Percentiles rank a stretch among this genome's conserved stretches.
These are phyloP conservation scores for Tamias sibiricus DNA, from an alignment of 2,113 vertebrate species.

Conservation along the genomic window DNA sequence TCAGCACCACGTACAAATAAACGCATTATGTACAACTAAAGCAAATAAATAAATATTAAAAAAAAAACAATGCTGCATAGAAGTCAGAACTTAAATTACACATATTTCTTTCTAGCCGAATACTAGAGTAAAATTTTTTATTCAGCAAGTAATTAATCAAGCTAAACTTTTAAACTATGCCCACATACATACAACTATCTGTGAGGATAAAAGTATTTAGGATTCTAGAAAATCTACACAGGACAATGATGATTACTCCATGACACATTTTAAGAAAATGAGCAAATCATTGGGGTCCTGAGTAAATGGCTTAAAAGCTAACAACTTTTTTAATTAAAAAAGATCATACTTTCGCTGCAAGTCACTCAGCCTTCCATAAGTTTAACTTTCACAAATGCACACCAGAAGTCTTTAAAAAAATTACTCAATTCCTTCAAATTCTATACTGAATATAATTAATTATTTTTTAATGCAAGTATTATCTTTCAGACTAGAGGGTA, in stretches of 20 bases:
- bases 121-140: not conserved
- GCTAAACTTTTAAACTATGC: not conserved
- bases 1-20: no score
- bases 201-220: not conserved
- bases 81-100: not conserved
- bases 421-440: not conserved
- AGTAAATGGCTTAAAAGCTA: not conserved
- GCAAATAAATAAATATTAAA: no score
- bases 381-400: not conserved
- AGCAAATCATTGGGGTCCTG: not conserved
- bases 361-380: not conserved
- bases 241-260: not conserved
- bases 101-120: not conserved
- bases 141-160: not conserved
- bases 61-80: not conserved
- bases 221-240: not conserved
- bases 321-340: not conserved
- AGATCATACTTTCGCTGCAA: not conserved
- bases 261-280: not conserved
- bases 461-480: not conserved
- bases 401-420: not conserved
- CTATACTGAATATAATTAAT: not conserved
- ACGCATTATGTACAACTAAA: no score
- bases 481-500: not conserved
- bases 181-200: not conserved